Percentiles rank a stretch among this genome's conserved stretches.
Conservation (phyloP, 2,113 vertebrate genomes). For the Hassar affinis region DNA sequence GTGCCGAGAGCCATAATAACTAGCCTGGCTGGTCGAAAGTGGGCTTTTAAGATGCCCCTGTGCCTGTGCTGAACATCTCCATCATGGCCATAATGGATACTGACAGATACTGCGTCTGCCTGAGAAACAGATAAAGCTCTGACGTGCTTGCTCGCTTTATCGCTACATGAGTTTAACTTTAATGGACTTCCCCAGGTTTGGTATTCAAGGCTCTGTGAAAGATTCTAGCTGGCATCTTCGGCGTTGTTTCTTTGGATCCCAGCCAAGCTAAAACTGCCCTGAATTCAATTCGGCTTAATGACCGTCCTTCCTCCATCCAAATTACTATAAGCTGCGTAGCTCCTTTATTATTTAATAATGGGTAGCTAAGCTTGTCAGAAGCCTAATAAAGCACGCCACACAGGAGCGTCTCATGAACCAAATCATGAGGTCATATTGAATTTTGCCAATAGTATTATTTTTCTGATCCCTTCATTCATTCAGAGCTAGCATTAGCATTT, state of each 20-base stretch:
- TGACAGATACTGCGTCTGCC: conserved; percentile 29
- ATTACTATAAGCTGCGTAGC: neutral
- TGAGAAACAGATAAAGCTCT: conserved; percentile 24
- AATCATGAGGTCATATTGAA: neutral
- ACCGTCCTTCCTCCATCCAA: neutral
- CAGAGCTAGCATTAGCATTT: neutral
- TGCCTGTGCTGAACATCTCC: conserved; percentile 35
- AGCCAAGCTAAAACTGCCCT: neutral
- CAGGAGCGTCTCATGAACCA: neutral
- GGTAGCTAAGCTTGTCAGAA: neutral
- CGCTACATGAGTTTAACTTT: neutral
- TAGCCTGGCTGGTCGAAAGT: conserved; percentile 50
- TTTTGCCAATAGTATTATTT: neutral
- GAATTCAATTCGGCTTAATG: neutral
- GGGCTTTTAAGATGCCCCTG: conserved; percentile 56
- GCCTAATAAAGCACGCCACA: neutral
- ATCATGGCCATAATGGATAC: conserved; percentile 42
- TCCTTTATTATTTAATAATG: neutral
- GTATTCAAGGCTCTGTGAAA: neutral
- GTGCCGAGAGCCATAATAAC: conserved; percentile 59
- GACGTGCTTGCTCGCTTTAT: conserved; percentile 9
- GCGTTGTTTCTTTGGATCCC: neutral
- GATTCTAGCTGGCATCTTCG: neutral
- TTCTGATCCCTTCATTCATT: neutral
- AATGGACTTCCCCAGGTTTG: conserved; percentile 9